These are phyloP conservation scores for Geopemphigus sp. DNA, from an alignment of 1,140 invertebrate species.

Conservation along the genomic window DNA sequence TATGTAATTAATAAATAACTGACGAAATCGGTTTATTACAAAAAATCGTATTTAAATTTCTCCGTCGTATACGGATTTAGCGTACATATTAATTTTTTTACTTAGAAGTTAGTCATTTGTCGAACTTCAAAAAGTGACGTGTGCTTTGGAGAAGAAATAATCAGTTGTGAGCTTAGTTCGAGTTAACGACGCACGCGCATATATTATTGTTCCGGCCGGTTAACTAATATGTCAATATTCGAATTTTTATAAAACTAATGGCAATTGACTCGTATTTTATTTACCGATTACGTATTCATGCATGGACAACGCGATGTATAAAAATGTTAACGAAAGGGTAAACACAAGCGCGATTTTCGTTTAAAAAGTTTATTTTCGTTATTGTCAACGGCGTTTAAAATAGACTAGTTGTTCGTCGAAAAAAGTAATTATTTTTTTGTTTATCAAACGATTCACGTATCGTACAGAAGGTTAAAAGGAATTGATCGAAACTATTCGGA, in stretches of 20 bases:
- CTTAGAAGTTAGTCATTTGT: no score
- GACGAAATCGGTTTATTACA: no score
- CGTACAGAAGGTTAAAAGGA: background rate
- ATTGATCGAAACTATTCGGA: background rate
- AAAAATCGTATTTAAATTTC: no score
- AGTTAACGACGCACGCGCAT: background rate
- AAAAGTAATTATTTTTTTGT: background rate
- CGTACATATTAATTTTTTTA: no score
- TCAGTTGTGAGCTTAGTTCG: background rate
- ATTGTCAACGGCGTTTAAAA: background rate
- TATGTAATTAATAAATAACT: no score
- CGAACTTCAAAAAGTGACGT: background rate
- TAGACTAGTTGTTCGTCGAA: background rate
- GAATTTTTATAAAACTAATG: constrained; percentile 23
- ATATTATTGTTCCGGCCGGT: background rate
- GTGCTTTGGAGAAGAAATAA: background rate
- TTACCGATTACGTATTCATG: constrained; percentile 3
- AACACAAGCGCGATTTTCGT: background rate
- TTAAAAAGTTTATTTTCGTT: constrained; percentile 8
- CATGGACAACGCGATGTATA: background rate
- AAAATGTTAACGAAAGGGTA: background rate
- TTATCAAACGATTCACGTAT: background rate
- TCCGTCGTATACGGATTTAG: no score
- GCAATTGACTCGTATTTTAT: constrained; percentile 2
- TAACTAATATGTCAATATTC: constrained; percentile 4